Evolutionary conservation across 1,140 invertebrate species (phyloP), one percentile per base, ranked within the genome.

Genomic region (Nebria ingens): DNA sequence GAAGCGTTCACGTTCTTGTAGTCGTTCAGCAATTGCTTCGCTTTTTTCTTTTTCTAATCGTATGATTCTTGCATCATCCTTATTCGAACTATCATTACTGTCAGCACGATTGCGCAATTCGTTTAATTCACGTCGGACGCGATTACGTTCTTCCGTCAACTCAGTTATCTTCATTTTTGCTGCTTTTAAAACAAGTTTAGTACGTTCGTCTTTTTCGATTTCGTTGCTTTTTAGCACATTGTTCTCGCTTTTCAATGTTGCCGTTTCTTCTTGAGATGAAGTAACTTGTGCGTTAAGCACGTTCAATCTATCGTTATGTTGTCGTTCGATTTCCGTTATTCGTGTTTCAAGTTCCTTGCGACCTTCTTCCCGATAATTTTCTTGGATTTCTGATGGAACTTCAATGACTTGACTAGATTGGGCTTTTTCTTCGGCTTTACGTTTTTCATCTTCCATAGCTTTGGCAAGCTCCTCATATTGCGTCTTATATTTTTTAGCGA

Each of bases 401-500:
- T 59, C 57, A 17, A 55, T 56, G 19, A 60, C 65, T 4, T 60
- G 19, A 51, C 19, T 60, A 52, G 61, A 53, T 17, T 70, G 42
- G 65, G 67, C 54, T 65, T 71, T 19, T 53, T 65, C 70, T 60
- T 74, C 71, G 15, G 73, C 70, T 38, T 68, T 63, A 54, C 66
- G 62, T 65, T 78, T 76, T 19, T 62, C 68, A 58, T 83, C 79
- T 64, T 87, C 83, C 2, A 80, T 70, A 2, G 73, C 73, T 65
- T 84, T 85, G 0, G 74, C 71, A 25, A 78, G 67, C 58, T 90
- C 88, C 66, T 91, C 87, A 65, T 81, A 91, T 62, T 89, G 88
- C 2, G 81, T 84, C 69, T 94, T 95, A 66, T 96, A 96, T 64
- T 92, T 93, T 59, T 92, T 87, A 1, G 91, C 93, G 65, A 96